Percentiles rank a stretch among this genome's conserved stretches.
Evolutionary conservation across 2,888 invertebrate genomes (phyloP).

Genomic region (Nebria brevicollis): DNA sequence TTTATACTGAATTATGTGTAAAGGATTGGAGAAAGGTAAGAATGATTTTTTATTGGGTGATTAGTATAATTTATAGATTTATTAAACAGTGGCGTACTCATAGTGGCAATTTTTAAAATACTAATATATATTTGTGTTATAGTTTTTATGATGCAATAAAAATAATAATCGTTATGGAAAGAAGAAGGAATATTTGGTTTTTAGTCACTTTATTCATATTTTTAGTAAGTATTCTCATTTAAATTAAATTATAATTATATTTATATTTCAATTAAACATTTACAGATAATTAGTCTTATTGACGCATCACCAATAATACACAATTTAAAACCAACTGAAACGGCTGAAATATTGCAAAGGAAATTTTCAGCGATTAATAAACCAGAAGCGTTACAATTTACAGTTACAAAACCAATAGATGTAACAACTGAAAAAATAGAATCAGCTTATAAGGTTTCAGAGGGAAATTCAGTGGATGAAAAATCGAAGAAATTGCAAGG

Average conservation of each 20-base stretch:
- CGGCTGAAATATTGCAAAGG: not conserved
- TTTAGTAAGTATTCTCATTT: conserved; percentile 28
- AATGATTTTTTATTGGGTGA: not conserved
- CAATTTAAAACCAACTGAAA: conserved; percentile 13
- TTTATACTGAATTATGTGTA: not conserved
- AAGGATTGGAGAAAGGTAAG: not conserved
- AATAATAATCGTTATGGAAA: conserved; percentile 23
- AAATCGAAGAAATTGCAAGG: not conserved
- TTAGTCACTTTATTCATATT: conserved; percentile 31
- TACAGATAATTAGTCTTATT: conserved; percentile 10
- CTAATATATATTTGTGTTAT: not conserved
- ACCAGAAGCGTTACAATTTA: no score
- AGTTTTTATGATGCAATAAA: conserved; percentile 19
- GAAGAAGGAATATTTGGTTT: conserved; percentile 26
- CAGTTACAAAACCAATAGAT: not conserved
- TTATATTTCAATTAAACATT: not conserved
- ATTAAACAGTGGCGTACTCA: not conserved
- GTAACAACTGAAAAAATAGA: not conserved
- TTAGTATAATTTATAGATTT: not conserved
- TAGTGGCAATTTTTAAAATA: not conserved
- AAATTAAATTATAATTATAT: not conserved
- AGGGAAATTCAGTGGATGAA: not conserved
- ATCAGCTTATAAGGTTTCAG: not conserved
- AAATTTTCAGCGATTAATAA: no score
- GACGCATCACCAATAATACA: conserved; percentile 18